Conservation (phyloP, 2,113 vertebrate species). For the Thinocorus orbignyianus region DNA sequence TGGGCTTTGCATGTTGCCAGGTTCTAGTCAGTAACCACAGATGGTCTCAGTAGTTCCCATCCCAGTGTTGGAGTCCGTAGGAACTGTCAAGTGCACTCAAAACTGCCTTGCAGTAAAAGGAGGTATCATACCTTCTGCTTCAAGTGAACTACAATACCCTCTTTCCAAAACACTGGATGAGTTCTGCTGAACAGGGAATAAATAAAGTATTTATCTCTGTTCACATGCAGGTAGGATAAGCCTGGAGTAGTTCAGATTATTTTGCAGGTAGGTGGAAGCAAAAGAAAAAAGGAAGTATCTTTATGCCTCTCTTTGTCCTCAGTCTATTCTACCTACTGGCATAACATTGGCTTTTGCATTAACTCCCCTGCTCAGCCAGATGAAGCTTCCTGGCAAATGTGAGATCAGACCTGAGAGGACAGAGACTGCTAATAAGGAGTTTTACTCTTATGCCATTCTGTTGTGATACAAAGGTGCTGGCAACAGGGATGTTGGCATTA, state of each 20-base stretch:
- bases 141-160: neutral
- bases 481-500: neutral
- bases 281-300: neutral
- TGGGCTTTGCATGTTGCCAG: neutral
- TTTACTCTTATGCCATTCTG: neutral
- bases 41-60: rapidly evolving
- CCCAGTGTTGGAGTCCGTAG: neutral
- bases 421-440: neutral
- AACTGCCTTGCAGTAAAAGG: neutral
- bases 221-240: rapidly evolving
- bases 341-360: neutral
- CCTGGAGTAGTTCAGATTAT: neutral
- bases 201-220: neutral
- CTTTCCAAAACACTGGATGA: neutral
- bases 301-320: neutral
- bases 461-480: neutral
- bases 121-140: neutral
- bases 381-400: neutral
- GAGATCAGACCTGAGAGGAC: neutral
- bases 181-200: neutral
- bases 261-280: neutral
- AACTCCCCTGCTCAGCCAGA: neutral
- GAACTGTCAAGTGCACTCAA: neutral
- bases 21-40: neutral
- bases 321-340: neutral